Base-by-base conservation (phyloP, 2,888 invertebrate species). In the Andrena camellia region DNA sequence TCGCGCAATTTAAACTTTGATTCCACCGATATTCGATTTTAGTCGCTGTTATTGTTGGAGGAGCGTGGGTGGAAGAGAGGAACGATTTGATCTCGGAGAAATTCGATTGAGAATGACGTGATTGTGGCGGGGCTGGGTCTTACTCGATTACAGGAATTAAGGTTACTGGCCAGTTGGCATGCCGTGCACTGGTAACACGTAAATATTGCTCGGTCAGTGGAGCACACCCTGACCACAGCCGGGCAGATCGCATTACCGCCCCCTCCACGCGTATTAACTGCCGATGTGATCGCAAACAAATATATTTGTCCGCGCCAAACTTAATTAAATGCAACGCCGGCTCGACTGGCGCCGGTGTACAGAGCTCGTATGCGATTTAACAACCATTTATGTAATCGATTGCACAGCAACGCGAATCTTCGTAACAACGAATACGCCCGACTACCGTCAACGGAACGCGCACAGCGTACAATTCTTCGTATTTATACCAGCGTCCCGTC, bases 81-180 rank as follows among this genome's bases (percentile, higher is more conserved):
- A 54, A 23, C 48, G 78, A 68, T 29, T 31, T 26, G 13, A 63
- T 78, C 68, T 26, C 7, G 35, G n/a, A 29, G 69, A 13, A 35
- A 33, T 35, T 35, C 50, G 66, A 54, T 63, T 50, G 33, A 75
- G 35, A 33, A 10, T 54, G 20, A 23, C 33, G 20, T 35, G 67
- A 72, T 68, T 64, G 80, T 50, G 29, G 26, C 52, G 31, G 69
- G 31, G 69, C 31, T 54, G 70, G 60, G 66, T 74, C 81, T 74
- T 76, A 75, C 62, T 80, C 73, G 81, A 81, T 81, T 80, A 81
- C 50, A 70, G 29, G 72, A 82, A 83, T 82, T 77, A 76, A 77
- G 72, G 83, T 77, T 82, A 72, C 63, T 35, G 57, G 69, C 42
- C 81, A 66, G 60, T 64, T 52, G 69, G 77, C 69, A 54, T 35